Conservation (phyloP, 2,113 vertebrate species). For the Sterna hirundo region DNA sequence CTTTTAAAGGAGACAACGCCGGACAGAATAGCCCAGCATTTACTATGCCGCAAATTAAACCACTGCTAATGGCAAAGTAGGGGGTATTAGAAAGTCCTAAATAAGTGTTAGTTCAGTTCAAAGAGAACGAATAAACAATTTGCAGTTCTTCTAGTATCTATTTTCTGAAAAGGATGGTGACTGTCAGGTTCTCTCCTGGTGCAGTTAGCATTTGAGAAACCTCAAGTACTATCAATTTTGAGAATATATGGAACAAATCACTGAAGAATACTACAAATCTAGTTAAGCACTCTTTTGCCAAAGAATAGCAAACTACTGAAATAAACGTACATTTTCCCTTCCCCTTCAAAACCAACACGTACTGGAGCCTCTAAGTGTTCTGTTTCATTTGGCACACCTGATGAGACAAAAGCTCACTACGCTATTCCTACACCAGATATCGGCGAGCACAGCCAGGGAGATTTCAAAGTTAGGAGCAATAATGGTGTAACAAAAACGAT, state of each 20-base stretch:
- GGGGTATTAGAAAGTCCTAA: not conserved
- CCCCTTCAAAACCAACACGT: not conserved
- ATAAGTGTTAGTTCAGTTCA: not conserved
- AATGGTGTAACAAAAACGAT: not conserved
- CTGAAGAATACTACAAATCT: too few relatives aligned
- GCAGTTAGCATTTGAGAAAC: not conserved
- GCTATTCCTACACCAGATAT: too few relatives aligned
- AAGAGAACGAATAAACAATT: not conserved
- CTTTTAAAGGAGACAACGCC: not conserved
- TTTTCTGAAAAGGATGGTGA: not conserved
- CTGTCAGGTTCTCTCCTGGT: not conserved
- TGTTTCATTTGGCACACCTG: not conserved
- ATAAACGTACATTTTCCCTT: not conserved
- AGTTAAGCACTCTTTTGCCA: not conserved
- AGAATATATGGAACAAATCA: not conserved
- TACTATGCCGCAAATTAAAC: not conserved
- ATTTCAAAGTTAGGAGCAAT: not conserved
- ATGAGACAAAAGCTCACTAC: not conserved
- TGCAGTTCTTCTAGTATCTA: not conserved
- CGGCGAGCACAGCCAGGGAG: not conserved
- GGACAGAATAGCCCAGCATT: not conserved
- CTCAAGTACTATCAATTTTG: not conserved
- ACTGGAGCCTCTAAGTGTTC: not conserved
- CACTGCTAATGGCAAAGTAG: accelerated
- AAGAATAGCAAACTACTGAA: not conserved